phyloP scores from a whole-genome alignment of 2,797 vertebrate species.

The Calcarius lapponicus region DNA sequence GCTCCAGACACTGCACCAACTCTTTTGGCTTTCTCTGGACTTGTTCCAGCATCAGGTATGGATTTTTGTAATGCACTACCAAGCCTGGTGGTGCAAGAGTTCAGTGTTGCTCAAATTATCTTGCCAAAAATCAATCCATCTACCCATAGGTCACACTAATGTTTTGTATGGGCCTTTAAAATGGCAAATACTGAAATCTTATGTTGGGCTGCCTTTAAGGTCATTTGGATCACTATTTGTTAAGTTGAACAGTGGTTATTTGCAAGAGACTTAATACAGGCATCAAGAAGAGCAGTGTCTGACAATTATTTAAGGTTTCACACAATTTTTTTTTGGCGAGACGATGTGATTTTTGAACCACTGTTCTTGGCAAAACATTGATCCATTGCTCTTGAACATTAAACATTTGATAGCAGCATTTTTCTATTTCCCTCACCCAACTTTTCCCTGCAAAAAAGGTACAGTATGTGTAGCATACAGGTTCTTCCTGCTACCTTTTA shows the following conservation, averaged over 20 bases:
- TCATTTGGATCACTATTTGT: neutral
- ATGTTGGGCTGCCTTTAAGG: neutral
- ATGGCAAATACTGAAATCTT: neutral
- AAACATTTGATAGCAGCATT: neutral
- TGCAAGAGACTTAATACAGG: neutral
- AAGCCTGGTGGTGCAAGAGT: neutral
- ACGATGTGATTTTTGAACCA: fast-evolving
- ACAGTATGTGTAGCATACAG: neutral
- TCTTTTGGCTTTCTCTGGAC: neutral
- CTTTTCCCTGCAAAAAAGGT: neutral
- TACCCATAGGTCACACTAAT: neutral
- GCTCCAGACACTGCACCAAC: neutral
- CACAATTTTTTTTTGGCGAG: neutral
- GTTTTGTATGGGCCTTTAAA: neutral
- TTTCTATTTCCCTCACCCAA: neutral
- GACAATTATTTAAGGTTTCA: neutral
- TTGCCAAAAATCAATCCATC: neutral
- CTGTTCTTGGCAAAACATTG: neutral
- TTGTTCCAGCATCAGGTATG: neutral
- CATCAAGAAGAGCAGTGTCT: neutral
- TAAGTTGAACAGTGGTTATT: neutral
- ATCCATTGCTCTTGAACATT: neutral
- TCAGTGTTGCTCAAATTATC: neutral
- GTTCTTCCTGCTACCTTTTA: neutral
- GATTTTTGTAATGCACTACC: neutral